phyloP scores from a whole-genome alignment of 92 coral and sea anemone species.

The Diadumene lineata region DNA sequence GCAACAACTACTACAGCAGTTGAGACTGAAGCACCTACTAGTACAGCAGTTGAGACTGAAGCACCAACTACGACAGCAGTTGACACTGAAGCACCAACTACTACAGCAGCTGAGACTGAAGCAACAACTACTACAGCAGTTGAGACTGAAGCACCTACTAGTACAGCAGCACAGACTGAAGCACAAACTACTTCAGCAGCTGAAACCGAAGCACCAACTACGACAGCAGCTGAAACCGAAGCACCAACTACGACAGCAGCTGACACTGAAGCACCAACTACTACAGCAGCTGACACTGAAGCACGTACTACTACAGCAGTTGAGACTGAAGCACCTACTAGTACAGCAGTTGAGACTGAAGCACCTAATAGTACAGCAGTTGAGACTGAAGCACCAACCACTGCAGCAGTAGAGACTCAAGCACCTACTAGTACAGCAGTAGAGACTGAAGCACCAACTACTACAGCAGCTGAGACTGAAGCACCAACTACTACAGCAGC shows the following conservation, averaged over 20 bases:
- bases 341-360: not conserved
- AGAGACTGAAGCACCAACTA: not conserved
- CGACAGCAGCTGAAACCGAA: not conserved
- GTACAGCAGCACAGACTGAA: not conserved
- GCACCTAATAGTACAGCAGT: conserved; percentile 21
- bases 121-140: not conserved
- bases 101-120: not conserved
- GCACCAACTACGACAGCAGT: not conserved
- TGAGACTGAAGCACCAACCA: not conserved
- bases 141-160: not conserved
- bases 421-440: not conserved
- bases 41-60: not conserved
- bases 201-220: not conserved
- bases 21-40: conserved; percentile 1
- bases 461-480: too few relatives aligned
- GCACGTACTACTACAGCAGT: conserved; percentile 4
- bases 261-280: not conserved
- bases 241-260: not conserved
- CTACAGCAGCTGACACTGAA: too few relatives aligned
- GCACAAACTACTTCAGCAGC: not conserved
- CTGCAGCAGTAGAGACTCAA: not conserved
- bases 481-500: conserved; percentile 15
- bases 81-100: not conserved
- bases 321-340: not conserved
- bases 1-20: not conserved